Conservation (phyloP, 2,888 invertebrate genomes). For the Tetranychus piercei region DNA sequence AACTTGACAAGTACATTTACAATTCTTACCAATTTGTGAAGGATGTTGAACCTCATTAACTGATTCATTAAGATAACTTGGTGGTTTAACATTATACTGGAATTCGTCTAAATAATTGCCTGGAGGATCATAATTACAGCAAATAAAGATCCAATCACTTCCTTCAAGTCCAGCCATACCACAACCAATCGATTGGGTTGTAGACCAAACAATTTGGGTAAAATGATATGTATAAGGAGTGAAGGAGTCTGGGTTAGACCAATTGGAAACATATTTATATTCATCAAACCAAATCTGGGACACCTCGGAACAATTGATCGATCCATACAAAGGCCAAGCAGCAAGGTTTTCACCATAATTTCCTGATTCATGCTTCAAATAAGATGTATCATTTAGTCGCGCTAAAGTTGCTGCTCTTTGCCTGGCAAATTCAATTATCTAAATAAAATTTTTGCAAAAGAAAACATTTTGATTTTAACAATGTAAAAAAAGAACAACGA, state of each 20-base stretch:
- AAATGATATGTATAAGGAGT: conserved; percentile 4
- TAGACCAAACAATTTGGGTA: conserved; percentile 3
- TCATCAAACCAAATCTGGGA: conserved; percentile 3
- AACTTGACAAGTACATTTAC: not conserved
- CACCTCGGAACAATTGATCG: not conserved
- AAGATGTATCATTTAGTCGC: not conserved
- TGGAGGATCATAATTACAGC: conserved; percentile 3
- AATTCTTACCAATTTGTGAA: not conserved
- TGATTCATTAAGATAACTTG: conserved; percentile 5
- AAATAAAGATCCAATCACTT: not conserved
- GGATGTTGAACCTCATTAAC: not conserved
- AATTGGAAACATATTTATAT: conserved; percentile 7
- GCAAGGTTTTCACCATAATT: conserved; percentile 5
- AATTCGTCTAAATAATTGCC: not conserved
- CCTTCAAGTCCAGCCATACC: not conserved
- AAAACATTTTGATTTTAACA: not conserved
- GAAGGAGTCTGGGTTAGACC: not conserved
- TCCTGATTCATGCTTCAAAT: not conserved
- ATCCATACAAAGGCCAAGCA: not conserved
- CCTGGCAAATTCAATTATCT: not conserved
- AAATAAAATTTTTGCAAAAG: not conserved
- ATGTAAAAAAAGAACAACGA: not conserved
- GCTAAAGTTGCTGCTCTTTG: not conserved
- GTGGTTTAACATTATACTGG: not conserved
- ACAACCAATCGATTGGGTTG: not conserved